Base-by-base conservation (phyloP, 2,113 vertebrate genomes). In the Pituophis catenifer region DNA sequence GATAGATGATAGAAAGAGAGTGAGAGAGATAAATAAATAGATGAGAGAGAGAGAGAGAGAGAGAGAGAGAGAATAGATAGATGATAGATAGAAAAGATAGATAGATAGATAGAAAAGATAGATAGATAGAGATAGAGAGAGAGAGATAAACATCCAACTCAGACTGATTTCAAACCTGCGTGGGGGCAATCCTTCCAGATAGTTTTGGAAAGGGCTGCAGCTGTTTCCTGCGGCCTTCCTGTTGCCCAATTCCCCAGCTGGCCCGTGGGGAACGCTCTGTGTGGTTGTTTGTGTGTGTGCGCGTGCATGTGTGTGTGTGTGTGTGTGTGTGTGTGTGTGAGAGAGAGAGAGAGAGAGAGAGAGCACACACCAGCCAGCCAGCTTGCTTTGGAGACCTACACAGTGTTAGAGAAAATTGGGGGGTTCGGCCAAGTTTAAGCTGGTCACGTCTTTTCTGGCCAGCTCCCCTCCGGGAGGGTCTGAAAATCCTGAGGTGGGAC, bases 381-480 rank as follows among this genome's bases (percentile, higher is more conserved):
- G 29, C n/a, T 52, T 15, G 65, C 3, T 11, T 54, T 3, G 50
- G 65, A 54, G 53, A 44, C 21, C 6, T 44, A 23, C 53, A 26
- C 2, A 19, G 19, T 10, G 17, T 55, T 50, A 13, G 24, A 52
- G 5, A 52, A 65, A 59, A 12, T 44, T 4, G 9, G 4, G 4
- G 2, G 48, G 55, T 13, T 38, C 10, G 7, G 57, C 26, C 50
- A 81, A 12, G 38, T 11, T 21, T 57, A 23, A 23, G 15, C 24
- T 44, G 1, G 9, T 1, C 7, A 4, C 3, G 8, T 9, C 1
- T 44, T 11, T 8, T 0, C 0, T 13, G 8, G 9, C 59, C 85
- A 54, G 0, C 0, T 13, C 0, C 0, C 4, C 10, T 26, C 33
- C 12, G 2, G 3, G 86, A 3, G 52, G 0, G 2, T 0, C 10